phyloP scores from a whole-genome alignment of 2,797 vertebrate genomes.

The Muscicapa striata region DNA sequence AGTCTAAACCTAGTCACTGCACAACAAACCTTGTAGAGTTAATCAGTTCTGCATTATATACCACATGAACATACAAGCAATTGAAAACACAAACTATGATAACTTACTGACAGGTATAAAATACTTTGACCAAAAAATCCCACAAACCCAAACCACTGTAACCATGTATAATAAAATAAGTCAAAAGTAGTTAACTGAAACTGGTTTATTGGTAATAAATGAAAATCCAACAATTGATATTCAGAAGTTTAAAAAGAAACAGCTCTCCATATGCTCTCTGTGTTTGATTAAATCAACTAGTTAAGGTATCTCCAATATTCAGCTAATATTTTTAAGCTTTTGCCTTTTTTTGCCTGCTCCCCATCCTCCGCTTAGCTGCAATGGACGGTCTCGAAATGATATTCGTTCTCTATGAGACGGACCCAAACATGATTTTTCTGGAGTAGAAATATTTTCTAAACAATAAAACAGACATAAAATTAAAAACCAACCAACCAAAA shows the following conservation, averaged over 20 bases:
- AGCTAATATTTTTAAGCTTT: conserved; percentile 76
- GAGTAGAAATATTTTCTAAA: conserved; percentile 76
- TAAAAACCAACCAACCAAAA: background rate
- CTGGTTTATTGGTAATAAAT: conserved; percentile 16
- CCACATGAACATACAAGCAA: conserved; percentile 17
- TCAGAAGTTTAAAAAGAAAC: conserved; percentile 55
- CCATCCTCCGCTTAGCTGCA: conserved; percentile 89
- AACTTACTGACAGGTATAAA: conserved; percentile 57
- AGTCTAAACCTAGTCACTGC: background rate
- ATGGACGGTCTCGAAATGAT: conserved; percentile 87
- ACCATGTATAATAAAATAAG: conserved; percentile 45
- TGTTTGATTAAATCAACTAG: background rate
- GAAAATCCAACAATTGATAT: conserved; percentile 9
- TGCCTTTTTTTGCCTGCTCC: conserved; percentile 87
- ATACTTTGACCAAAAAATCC: background rate
- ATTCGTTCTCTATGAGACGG: conserved; percentile 83
- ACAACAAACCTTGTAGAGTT: background rate
- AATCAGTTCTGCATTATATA: conserved; percentile 20
- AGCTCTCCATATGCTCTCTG: background rate
- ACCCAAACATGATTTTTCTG: conserved; percentile 69
- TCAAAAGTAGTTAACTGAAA: conserved; percentile 36
- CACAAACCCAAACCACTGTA: conserved; percentile 22
- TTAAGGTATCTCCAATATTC: background rate
- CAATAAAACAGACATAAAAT: conserved; percentile 62
- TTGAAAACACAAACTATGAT: conserved; percentile 30